A percentile compares a stretch with the other conserved stretches of the same genome.
Conservation (phyloP, 2,797 vertebrate genomes). For the Centropyge bicolor region DNA sequence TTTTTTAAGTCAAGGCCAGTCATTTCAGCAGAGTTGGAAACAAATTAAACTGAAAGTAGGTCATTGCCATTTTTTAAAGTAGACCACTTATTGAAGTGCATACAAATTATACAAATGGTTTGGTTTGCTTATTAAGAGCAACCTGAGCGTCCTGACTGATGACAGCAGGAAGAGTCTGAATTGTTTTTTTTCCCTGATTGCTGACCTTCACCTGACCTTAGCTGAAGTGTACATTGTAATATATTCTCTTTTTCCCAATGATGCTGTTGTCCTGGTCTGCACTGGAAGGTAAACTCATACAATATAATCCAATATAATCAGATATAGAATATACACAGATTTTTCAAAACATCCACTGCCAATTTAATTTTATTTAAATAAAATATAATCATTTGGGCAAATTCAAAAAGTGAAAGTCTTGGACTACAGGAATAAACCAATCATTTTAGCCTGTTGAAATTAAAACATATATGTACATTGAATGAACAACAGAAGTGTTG, state of each 20-base stretch:
- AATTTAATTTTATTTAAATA: neutral
- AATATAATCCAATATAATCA: too few species aligned
- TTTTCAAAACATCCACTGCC: neutral
- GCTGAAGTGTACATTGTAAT: neutral
- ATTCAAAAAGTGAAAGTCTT: neutral
- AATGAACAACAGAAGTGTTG: neutral
- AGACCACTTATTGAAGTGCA: too few species aligned
- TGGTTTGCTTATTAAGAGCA: neutral
- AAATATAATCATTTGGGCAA: neutral
- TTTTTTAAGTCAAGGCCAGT: neutral
- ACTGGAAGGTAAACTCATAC: too few species aligned
- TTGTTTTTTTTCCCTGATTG: neutral
- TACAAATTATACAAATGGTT: neutral
- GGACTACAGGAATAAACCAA: neutral
- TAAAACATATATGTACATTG: neutral
- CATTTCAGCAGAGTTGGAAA: neutral
- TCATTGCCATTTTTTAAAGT: neutral
- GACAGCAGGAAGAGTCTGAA: neutral
- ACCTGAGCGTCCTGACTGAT: neutral
- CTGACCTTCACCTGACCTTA: neutral
- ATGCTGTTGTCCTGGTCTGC: too few species aligned
- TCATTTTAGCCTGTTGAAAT: neutral
- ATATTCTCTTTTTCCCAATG: too few species aligned
- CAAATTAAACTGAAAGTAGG: neutral
- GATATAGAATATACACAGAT: too few species aligned